Percentiles rank a stretch among this genome's conserved stretches.
Evolutionary conservation across 1,140 invertebrate species (phyloP).

Genomic region (Adoxophyes honmai): DNA sequence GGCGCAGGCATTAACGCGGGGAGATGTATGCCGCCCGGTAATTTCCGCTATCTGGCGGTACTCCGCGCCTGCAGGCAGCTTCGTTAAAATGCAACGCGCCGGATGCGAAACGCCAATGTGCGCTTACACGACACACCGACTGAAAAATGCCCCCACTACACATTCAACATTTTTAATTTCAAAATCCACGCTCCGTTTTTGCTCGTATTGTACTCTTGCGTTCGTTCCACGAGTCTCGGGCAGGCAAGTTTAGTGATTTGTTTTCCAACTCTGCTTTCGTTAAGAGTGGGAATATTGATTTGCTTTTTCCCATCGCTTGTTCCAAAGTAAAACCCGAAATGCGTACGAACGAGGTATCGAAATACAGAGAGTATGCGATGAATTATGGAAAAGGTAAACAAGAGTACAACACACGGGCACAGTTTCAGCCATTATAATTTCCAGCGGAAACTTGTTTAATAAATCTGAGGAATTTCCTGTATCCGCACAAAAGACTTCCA

Average conservation of each 20-base stretch:
- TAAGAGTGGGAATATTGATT: too few species aligned
- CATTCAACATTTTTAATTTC: conserved; percentile 23
- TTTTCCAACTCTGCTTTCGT: background rate
- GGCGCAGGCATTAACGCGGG: background rate
- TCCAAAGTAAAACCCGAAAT: too few species aligned
- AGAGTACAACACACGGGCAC: background rate
- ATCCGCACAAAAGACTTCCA: conserved; percentile 16
- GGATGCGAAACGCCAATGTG: conserved; percentile 24
- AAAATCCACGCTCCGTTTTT: conserved; percentile 3
- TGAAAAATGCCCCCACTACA: conserved; percentile 22
- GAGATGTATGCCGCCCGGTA: conserved; percentile 20
- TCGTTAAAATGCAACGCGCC: conserved; percentile 30
- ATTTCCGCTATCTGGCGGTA: conserved; percentile 28
- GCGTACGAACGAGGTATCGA: too few species aligned
- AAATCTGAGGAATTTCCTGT: conserved; percentile 7
- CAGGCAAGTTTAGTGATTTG: background rate
- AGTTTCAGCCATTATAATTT: conserved; percentile 4
- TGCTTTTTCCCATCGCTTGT: too few species aligned
- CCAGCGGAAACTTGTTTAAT: conserved; percentile 9
- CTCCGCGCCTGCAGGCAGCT: conserved; percentile 16
- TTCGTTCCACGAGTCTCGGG: background rate
- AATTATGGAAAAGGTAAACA: background rate
- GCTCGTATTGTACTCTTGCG: conserved; percentile 4
- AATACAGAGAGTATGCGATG: background rate
- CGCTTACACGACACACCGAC: conserved; percentile 17